Evolutionary conservation across 2,888 invertebrate genomes (phyloP), one percentile per base, ranked within the genome.

Genomic region (Andrena marginata): DNA sequence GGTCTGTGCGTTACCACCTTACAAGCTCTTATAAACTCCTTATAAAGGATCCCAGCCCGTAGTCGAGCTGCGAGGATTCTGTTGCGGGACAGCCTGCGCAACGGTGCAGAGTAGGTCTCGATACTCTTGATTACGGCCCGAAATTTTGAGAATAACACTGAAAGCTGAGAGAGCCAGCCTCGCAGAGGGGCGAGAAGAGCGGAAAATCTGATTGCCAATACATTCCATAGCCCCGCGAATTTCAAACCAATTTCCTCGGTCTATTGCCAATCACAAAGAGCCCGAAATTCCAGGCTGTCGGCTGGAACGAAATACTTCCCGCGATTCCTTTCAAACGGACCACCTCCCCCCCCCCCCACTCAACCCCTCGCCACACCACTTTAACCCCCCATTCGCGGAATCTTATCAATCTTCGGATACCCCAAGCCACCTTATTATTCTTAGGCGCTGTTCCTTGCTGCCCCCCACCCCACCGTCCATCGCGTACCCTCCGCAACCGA

Each of bases 161-260:
- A 56, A 73, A 8, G 29, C n/a, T 13, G 23, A 51, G 33, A 16
- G 23, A 2, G 33, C 42, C 80, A 65, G 77, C 82, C 74, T 81
- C 69, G 72, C 63, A 29, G 56, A 31, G 84, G 85, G 84, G 80
- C 77, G 86, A 80, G 80, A 72, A 87, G 86, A 85, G 85, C 77
- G 87, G 90, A 85, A 92, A 92, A 92, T 92, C 91, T 92, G 92
- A 92, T 92, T 92, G 91, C 91, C 92, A 91, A 92, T 92, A 92
- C 91, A 91, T 92, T 91, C 90, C 90, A 90, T 89, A 87, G 89
- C 89, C 87, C 85, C 89, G 88, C 90, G 91, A 92, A 92, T 92
- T 91, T 91, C 92, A 87, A 91, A 89, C 90, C 92, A 92, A 92
- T 92, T 92, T 92, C 90, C 91, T 90, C 89, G 90, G 82, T 91